Evolutionary conservation across 1,140 invertebrate species (phyloP).

Genomic region (Chrysomallon squamiferum): DNA sequence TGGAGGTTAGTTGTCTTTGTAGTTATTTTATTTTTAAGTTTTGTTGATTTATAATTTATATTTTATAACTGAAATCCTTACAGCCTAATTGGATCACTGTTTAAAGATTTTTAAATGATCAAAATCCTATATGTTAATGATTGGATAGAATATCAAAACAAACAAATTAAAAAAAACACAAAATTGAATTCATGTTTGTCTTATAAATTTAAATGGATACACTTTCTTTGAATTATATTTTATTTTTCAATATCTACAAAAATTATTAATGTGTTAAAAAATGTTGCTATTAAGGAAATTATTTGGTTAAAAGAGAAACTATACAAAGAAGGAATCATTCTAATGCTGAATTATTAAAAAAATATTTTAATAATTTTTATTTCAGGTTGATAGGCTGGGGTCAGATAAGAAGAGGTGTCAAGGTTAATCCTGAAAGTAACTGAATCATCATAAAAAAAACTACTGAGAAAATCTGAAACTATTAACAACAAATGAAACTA

Average conservation of each 20-base stretch:
- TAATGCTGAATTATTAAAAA: too few species aligned
- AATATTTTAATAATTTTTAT: too few species aligned
- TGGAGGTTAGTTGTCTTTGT: conserved; percentile 78
- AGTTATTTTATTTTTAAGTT: not conserved
- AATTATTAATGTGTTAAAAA: too few species aligned
- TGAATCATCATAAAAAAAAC: too few species aligned
- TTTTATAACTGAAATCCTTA: not conserved
- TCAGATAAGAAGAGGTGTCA: conserved; percentile 53
- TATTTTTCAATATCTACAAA: too few species aligned
- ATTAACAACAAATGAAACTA: too few species aligned
- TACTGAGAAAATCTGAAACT: too few species aligned
- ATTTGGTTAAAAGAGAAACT: too few species aligned
- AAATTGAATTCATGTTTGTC: not conserved
- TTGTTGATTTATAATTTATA: not conserved
- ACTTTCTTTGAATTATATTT: too few species aligned
- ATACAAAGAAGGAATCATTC: too few species aligned
- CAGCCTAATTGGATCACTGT: not conserved
- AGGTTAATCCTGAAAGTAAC: conserved; percentile 40
- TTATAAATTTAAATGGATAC: too few species aligned
- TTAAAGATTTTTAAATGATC: not conserved
- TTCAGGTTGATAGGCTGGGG: conserved; percentile 60
- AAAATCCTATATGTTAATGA: not conserved
- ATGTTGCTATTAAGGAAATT: too few species aligned
- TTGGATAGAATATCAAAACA: not conserved
- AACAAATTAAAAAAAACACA: not conserved